These are phyloP conservation scores for Limnephilus rhombicus DNA, from an alignment of 2,888 invertebrate genomes.

Conservation along the genomic window DNA sequence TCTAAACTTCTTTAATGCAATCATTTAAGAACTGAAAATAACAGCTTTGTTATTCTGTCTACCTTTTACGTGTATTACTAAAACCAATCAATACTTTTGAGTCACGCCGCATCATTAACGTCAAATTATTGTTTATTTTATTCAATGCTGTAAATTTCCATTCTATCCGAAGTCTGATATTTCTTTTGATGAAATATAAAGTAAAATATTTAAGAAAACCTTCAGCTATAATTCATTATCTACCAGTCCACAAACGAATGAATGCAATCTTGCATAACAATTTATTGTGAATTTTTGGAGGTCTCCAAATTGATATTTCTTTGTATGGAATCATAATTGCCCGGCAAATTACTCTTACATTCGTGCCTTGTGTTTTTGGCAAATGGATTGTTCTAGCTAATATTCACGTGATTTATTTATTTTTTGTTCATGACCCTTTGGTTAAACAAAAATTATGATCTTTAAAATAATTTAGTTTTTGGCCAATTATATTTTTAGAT, in stretches of 20 bases:
- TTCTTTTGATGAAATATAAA: slow-evolving; percentile 34
- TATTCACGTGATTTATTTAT: neutral
- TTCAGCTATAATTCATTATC: slow-evolving; percentile 30
- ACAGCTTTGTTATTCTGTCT: neutral
- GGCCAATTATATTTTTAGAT: neutral
- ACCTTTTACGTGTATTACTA: neutral
- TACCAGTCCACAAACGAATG: slow-evolving; percentile 16
- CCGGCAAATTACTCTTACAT: slow-evolving; percentile 3
- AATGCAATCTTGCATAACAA: slow-evolving; percentile 37
- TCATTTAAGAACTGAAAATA: neutral
- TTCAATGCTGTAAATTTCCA: slow-evolving; percentile 11
- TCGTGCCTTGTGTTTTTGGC: slow-evolving; percentile 23
- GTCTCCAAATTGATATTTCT: slow-evolving; percentile 45
- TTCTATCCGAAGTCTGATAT: neutral
- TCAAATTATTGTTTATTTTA: slow-evolving; percentile 12
- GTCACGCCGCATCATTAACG: slow-evolving; percentile 38
- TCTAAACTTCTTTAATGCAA: neutral
- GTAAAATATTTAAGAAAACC: slow-evolving; percentile 18
- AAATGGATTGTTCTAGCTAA: slow-evolving; percentile 28
- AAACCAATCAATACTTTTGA: slow-evolving; percentile 18
- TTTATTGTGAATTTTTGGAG: slow-evolving; percentile 40
- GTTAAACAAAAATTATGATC: neutral
- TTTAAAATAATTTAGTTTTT: neutral
- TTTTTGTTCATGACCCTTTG: neutral
- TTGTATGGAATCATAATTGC: slow-evolving; percentile 36